Evolutionary conservation across 2,888 invertebrate genomes (phyloP), one percentile per base, ranked within the genome.

Genomic region (Tortrix viridana): DNA sequence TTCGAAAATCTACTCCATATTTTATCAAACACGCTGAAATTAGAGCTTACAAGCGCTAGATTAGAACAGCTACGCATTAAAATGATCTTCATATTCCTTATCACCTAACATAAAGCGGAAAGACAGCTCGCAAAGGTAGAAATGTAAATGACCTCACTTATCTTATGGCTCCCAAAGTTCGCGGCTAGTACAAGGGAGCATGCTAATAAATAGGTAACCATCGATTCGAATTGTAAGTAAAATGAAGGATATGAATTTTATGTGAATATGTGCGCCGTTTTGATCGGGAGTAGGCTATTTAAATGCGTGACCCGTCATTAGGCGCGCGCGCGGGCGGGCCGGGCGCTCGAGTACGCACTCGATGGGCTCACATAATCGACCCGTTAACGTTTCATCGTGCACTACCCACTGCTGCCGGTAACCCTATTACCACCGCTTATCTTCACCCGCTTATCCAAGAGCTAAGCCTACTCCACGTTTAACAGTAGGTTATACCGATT

Each of bases 281-380:
- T 80, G 76, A 79, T 73, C 74, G 77, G 78, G 85, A 86, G 77
- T 78, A 83, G 84, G 84, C 83, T 82, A 88, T 91, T 89, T 89
- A 86, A 90, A 90, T 91, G 86, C 88, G 89, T 82, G 84, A 82
- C 85, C 86, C 86, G 84, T 88, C 88, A 91, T 90, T 88, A 89
- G 85, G 82, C 75, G 75, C 77, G 80, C 77, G 74, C 77, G 80
- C 77, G 74, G 76, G 68, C 74, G 71, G 72, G 74, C 78, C 78
- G 77, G 75, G 75, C 81, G 74, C 76, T 77, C 72, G 76, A 81
- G 78, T 79, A 77, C 82, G 76, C 77, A 75, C 79, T 80, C 81
- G 83, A 87, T 84, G 81, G 83, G 77, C 77, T 81, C 85, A 82
- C 81, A 88, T 89, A 88, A 88, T 89, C 88, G 87, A 83, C 84